Percentiles rank a stretch among this genome's conserved stretches.
Conservation (phyloP, 37 sponge, comb jelly and placozoan genomes). For the Petrosia ficiformis region DNA sequence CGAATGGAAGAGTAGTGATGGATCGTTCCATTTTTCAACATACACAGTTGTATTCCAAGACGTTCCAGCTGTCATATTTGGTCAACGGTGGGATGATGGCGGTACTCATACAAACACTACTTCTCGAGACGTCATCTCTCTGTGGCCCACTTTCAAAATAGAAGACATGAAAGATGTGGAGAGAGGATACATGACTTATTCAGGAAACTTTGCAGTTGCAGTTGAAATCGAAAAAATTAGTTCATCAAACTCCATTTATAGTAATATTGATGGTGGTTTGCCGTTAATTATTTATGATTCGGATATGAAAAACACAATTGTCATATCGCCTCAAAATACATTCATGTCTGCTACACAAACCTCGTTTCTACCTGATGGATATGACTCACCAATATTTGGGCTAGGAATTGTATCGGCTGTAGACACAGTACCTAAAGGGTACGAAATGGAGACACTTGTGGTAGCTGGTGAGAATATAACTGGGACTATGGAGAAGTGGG, state of each 20-base stretch:
- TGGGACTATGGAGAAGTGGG: conserved; percentile 50
- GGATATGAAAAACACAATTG: conserved; percentile 40
- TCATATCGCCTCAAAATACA: conserved; percentile 50
- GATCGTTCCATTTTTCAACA: conserved; percentile 4
- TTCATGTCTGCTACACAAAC: conserved; percentile 68
- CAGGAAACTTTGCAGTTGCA: not conserved
- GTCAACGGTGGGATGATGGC: conserved; percentile 14
- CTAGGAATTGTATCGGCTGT: not conserved
- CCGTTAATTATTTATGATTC: conserved; percentile 64
- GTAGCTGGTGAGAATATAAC: conserved; percentile 53
- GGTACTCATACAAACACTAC: conserved; percentile 8
- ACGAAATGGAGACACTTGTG: conserved; percentile 38
- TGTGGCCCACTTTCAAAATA: conserved; percentile 52
- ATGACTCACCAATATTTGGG: not conserved
- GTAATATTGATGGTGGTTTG: conserved; percentile 55
- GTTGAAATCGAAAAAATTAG: not conserved
- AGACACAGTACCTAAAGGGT: conserved; percentile 21
- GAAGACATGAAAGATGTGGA: conserved; percentile 11
- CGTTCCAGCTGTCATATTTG: conserved; percentile 26
- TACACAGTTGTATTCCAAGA: conserved; percentile 10
- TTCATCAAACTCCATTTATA: not conserved
- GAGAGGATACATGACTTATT: conserved; percentile 55
- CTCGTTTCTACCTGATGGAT: not conserved
- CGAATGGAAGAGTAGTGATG: conserved; percentile 5
- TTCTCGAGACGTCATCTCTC: conserved; percentile 13